These are phyloP conservation scores for Drosophila niveifrons DNA, from an alignment of 2,888 invertebrate genomes.

Conservation along the genomic window DNA sequence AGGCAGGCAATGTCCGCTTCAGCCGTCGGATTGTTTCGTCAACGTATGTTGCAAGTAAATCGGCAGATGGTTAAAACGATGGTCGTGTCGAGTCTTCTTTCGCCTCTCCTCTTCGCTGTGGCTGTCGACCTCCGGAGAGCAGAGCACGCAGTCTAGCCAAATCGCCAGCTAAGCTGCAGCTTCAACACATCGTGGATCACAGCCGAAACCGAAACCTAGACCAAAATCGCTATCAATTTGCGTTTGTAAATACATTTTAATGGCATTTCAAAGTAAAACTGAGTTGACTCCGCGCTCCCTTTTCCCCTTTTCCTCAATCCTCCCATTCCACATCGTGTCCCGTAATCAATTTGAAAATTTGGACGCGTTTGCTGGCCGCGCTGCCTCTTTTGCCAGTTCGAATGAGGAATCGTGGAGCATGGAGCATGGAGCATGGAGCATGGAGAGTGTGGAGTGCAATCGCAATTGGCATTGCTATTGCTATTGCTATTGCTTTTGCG, in stretches of 20 bases:
- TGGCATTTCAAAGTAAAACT: conserved; percentile 79
- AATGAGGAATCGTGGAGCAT: neutral
- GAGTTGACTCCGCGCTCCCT: conserved; percentile 49
- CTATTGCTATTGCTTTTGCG: conserved; percentile 16
- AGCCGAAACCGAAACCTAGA: conserved; percentile 32
- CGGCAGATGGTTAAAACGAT: conserved; percentile 25
- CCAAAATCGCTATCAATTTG: conserved; percentile 80
- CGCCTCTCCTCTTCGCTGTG: neutral
- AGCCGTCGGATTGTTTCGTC: neutral
- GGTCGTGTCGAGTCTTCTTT: neutral
- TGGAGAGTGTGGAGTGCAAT: neutral
- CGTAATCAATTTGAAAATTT: conserved; percentile 79
- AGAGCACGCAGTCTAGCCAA: conserved; percentile 48
- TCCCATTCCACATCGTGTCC: conserved; percentile 32
- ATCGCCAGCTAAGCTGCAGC: conserved; percentile 69
- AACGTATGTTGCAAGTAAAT: conserved; percentile 1
- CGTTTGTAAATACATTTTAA: conserved; percentile 82
- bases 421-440: neutral
- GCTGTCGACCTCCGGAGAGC: neutral
- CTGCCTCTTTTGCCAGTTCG: conserved; percentile 20
- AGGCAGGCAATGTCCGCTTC: too few relatives aligned
- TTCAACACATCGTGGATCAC: conserved; percentile 62
- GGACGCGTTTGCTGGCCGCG: conserved; percentile 39
- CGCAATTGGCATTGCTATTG: conserved; percentile 5
- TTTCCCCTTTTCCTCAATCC: neutral